Conservation (phyloP, 2,797 vertebrate species). For the Lagocephalus sceleratus region DNA sequence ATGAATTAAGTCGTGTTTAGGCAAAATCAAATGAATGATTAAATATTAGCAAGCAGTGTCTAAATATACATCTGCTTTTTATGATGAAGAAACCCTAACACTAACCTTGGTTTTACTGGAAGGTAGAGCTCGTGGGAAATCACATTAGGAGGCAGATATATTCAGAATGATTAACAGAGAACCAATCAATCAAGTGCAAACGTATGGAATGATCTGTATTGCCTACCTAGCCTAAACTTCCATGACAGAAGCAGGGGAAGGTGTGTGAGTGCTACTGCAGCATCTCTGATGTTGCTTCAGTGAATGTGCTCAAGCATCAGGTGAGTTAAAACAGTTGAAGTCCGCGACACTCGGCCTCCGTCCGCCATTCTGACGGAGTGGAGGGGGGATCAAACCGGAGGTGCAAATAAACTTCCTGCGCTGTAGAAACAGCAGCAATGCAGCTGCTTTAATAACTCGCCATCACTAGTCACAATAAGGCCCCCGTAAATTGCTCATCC, state of each 20-base stretch:
- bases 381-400: neutral
- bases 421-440: neutral
- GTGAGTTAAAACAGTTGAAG: neutral
- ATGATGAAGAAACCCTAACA: neutral
- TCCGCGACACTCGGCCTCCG: neutral
- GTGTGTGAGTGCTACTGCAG: neutral
- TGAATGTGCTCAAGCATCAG: neutral
- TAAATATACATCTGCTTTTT: neutral
- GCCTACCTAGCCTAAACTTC: slow-evolving; percentile 18
- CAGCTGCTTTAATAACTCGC: neutral
- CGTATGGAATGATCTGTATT: slow-evolving; percentile 43
- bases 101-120: slow-evolving; percentile 9
- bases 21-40: too few species aligned
- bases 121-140: slow-evolving; percentile 54
- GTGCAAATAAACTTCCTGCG: neutral
- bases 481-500: neutral
- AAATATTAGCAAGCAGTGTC: too few species aligned
- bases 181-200: slow-evolving; percentile 50
- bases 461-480: neutral
- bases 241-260: neutral
- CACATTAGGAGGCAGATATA: slow-evolving; percentile 28
- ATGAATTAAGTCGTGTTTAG: too few species aligned
- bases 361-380: neutral
- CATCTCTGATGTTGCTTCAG: too few species aligned
- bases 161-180: slow-evolving; percentile 50